Base-by-base conservation (phyloP, 2,797 vertebrate species). In the Myripristis murdjan region DNA sequence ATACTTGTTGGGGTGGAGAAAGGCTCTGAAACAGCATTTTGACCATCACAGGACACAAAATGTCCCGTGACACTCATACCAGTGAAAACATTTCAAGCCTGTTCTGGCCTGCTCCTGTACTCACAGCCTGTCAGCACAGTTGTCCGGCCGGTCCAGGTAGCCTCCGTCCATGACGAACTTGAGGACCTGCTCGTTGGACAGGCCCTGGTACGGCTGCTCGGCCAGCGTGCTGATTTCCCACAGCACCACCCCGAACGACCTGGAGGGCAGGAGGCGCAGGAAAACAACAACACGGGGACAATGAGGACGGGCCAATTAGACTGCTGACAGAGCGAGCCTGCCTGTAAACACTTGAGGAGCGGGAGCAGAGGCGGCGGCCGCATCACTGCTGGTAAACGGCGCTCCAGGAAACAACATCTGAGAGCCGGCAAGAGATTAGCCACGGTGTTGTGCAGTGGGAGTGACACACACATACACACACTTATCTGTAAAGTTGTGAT, bases 111-210 rank as follows among this genome's bases (percentile, higher is more conserved):
- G 2, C 4, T 35, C 11, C 12, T 56, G 44, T 51, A 96, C 97
- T 97, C 86, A 99, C 98, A 99, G 89, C 90, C 96, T 94, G 82
- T 98, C 97, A 0, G 96, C 95, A 53, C 97, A 98, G 87, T 96
- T 97, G 74, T 99, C 98, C 0, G 97, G 98, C 68, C 96, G 95
- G 79, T 99, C 97, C 90, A 99, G 94, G 87, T 84, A 96, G 12
- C 96, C 96, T 77, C 98, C 98, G 1, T 99, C 98, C 97, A 99
- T 99, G 28, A 99, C 97, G 28, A 98, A 99, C 83, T 99, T 99
- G 15, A 99, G 93, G 86, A 99, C 98, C 92, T 99, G 98, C 75
- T 99, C 98, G 0, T 99, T 99, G 64, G 98, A 99, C 74, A 98
- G 93, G 1, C 98, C 98, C 91, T 99, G 98, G 91, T 99, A 99